These are phyloP conservation scores for Anolis carolinensis DNA, from an alignment of 2,113 vertebrate species.

Conservation along the genomic window DNA sequence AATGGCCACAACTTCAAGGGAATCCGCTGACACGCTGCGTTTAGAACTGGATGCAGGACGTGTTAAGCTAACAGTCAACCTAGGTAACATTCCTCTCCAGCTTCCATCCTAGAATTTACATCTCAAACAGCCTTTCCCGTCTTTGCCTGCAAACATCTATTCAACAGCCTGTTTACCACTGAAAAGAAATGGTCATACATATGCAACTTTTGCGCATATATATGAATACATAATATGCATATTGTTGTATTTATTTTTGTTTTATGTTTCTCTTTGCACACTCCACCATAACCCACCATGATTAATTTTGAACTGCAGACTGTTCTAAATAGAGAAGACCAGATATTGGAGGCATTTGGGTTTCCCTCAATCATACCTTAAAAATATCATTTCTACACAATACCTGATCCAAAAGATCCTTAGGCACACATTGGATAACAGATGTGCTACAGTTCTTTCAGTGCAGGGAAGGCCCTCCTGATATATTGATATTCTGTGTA, in stretches of 20 bases:
- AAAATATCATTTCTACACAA: not conserved
- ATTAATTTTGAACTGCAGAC: constrained; percentile 68
- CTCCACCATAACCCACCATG: constrained; percentile 63
- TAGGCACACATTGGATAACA: not conserved
- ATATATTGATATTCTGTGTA: not conserved
- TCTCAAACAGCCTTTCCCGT: constrained; percentile 52
- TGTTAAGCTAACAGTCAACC: constrained; percentile 95
- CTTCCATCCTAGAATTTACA: constrained; percentile 67
- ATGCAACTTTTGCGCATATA: constrained; percentile 32
- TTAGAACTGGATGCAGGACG: constrained; percentile 93
- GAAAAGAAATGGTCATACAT: constrained; percentile 53
- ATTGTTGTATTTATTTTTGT: constrained; percentile 40
- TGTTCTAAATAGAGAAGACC: constrained; percentile 77
- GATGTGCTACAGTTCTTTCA: not conserved
- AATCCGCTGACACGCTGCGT: constrained; percentile 93
- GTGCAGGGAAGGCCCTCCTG: not conserved
- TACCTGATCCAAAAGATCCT: not conserved
- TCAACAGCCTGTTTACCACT: constrained; percentile 75
- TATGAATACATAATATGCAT: constrained; percentile 40
- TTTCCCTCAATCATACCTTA: rapidly evolving
- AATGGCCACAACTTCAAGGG: constrained; percentile 96
- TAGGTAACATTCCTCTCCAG: constrained; percentile 85
- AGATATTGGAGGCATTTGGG: constrained; percentile 41
- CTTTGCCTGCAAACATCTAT: constrained; percentile 79
- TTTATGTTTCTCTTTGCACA: constrained; percentile 55